A percentile compares a stretch with the other conserved stretches of the same genome.
Conservation (phyloP, 1,140 invertebrate genomes). For the Bombus confusus region DNA sequence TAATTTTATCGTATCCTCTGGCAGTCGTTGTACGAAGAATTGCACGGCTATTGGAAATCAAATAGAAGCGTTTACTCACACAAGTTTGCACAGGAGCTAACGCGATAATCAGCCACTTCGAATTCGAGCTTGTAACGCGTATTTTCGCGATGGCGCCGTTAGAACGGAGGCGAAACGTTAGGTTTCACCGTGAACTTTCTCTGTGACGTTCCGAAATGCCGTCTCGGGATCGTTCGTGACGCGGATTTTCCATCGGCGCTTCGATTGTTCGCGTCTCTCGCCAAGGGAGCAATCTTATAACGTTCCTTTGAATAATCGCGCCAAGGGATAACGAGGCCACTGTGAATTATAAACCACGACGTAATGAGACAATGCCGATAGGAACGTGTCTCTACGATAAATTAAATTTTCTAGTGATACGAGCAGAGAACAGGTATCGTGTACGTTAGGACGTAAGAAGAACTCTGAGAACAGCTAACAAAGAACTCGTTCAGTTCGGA, state of each 20-base stretch:
- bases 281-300: slow-evolving; percentile 29
- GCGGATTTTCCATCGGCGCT: slow-evolving; percentile 30
- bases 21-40: background rate
- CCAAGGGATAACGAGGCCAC: slow-evolving; percentile 25
- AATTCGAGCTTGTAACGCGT: background rate
- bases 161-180: background rate
- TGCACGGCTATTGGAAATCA: background rate
- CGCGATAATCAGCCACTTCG: slow-evolving; percentile 7
- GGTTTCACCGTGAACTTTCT: background rate
- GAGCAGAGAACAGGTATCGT: background rate
- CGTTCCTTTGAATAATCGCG: slow-evolving; percentile 49
- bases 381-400: slow-evolving; percentile 7
- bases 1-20: too few relatives aligned
- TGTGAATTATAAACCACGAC: slow-evolving; percentile 51
- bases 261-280: slow-evolving; percentile 33
- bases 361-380: slow-evolving; percentile 23
- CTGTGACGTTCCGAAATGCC: background rate
- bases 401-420: background rate
- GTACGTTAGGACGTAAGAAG: too few relatives aligned
- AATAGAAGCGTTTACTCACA: background rate
- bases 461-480: too few relatives aligned
- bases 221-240: slow-evolving; percentile 4
- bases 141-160: background rate
- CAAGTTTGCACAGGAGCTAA: background rate
- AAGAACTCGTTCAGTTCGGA: background rate